Percentiles rank a stretch among this genome's conserved stretches.
These are phyloP conservation scores for Cyprinodon brontotheroides DNA, from an alignment of 2,113 vertebrate genomes.

Conservation along the genomic window DNA sequence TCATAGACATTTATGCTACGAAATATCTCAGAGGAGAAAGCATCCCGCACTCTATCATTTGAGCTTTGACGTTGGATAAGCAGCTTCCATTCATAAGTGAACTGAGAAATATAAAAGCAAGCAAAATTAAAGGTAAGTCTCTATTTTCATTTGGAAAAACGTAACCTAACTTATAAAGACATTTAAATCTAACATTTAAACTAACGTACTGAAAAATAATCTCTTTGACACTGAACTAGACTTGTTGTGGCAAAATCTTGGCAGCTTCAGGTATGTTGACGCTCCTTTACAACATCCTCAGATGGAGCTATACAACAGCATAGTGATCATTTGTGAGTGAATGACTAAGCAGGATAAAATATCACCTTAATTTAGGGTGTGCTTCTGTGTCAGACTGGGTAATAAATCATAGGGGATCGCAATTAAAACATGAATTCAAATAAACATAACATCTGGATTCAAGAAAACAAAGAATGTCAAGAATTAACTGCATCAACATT, in stretches of 20 bases:
- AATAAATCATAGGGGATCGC: not conserved
- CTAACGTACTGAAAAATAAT: constrained; percentile 2
- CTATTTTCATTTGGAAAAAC: not conserved
- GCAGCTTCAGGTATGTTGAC: constrained; percentile 5
- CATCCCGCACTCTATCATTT: too few relatives aligned
- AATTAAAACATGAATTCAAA: constrained; percentile 20
- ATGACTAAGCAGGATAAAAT: constrained; percentile 28
- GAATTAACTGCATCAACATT: constrained; percentile 18
- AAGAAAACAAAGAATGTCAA: constrained; percentile 38
- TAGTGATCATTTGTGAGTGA: constrained; percentile 19
- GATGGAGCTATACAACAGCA: constrained; percentile 21
- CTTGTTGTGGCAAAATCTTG: constrained; percentile 27
- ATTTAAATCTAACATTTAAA: not conserved
- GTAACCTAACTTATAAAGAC: not conserved
- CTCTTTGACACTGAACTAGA: not conserved
- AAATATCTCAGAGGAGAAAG: too few relatives aligned
- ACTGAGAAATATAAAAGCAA: not conserved
- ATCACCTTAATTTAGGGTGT: constrained; percentile 1
- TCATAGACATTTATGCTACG: too few relatives aligned
- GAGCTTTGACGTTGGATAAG: not conserved
- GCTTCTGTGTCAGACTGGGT: constrained; percentile 3
- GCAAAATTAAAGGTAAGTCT: too few relatives aligned
- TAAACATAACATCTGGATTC: constrained; percentile 55
- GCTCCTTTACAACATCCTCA: constrained; percentile 28
- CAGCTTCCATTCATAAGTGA: not conserved